Evolutionary conservation across 2,888 invertebrate genomes (phyloP).

Genomic region (Brachyptera risi): DNA sequence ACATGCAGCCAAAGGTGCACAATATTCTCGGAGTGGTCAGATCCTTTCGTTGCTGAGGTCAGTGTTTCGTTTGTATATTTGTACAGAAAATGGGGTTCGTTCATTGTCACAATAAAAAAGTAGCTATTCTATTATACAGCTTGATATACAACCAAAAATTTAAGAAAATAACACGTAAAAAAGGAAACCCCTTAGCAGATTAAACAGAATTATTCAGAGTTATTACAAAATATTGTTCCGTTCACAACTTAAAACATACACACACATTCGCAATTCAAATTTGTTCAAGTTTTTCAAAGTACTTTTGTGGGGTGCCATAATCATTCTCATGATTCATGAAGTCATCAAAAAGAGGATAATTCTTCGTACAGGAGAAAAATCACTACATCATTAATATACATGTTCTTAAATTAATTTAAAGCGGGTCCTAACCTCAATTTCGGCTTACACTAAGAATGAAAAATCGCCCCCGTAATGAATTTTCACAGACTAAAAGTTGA

Average conservation of each 20-base stretch:
- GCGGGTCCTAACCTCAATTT: constrained; percentile 21
- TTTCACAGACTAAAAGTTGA: constrained; percentile 29
- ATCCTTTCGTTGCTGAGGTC: constrained; percentile 27
- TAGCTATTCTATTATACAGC: constrained; percentile 32
- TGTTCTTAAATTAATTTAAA: constrained; percentile 27
- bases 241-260: constrained; percentile 32
- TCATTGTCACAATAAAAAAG: constrained; percentile 31
- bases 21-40: constrained; percentile 27
- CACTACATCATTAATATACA: not conserved
- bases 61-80: constrained; percentile 30
- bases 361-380: constrained; percentile 6
- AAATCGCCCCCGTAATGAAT: constrained; percentile 24
- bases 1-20: constrained; percentile 24
- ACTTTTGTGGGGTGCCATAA: constrained; percentile 16
- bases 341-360: not conserved
- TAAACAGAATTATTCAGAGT: constrained; percentile 29
- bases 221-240: constrained; percentile 32
- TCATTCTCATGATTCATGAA: not conserved
- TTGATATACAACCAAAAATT: constrained; percentile 29
- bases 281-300: constrained; percentile 17
- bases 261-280: constrained; percentile 30
- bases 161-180: constrained; percentile 22
- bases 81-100: constrained; percentile 32
- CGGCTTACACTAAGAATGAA: constrained; percentile 20
- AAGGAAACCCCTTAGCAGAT: constrained; percentile 17